Conservation (phyloP, 1,140 invertebrate species). For the Pseudachorutes palmiensis region DNA sequence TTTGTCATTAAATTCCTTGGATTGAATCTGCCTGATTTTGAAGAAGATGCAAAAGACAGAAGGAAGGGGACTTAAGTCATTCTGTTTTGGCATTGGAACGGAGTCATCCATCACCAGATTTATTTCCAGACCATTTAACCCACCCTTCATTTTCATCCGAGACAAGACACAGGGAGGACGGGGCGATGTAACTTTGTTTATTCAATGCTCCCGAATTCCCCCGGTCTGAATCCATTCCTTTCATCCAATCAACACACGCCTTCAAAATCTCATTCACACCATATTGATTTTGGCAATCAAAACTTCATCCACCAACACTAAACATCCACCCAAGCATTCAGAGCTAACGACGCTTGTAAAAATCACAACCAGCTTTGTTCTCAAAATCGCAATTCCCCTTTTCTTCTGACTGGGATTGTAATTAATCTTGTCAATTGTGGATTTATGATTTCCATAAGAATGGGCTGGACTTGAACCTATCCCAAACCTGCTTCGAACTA, state of each 20-base stretch:
- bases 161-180: background rate
- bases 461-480: background rate
- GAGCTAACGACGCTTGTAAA: too few relatives aligned
- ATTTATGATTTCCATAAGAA: too few relatives aligned
- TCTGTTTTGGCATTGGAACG: constrained; percentile 7
- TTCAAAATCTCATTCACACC: background rate
- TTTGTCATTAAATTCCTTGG: background rate
- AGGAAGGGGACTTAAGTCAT: background rate
- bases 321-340: too few relatives aligned
- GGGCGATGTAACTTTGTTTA: background rate
- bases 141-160: background rate
- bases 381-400: too few relatives aligned
- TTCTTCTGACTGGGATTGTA: too few relatives aligned
- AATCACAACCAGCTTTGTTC: too few relatives aligned
- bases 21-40: background rate
- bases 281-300: constrained; percentile 5
- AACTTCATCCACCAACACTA: too few relatives aligned
- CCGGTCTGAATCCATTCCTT: background rate
- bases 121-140: constrained; percentile 9
- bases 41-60: background rate
- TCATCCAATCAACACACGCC: background rate
- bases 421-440: too few relatives aligned
- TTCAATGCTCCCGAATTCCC: background rate
- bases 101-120: constrained; percentile 6
- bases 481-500: too few relatives aligned